Evolutionary conservation across 2,888 invertebrate genomes (phyloP), one percentile per base, ranked within the genome.

Genomic region (Drosophila gaucha): DNA sequence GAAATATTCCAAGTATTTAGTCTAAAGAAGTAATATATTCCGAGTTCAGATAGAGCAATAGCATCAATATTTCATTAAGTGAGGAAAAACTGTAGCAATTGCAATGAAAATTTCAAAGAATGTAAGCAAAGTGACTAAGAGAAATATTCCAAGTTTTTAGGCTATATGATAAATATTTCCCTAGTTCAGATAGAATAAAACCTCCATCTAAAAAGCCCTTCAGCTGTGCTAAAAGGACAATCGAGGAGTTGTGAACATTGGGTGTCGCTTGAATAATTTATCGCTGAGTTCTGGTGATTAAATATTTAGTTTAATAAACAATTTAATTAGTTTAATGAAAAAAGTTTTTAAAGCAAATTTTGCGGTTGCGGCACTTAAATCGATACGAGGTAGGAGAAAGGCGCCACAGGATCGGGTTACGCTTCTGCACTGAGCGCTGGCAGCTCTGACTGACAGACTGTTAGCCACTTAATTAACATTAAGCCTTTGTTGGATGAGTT

Each of bases 391-490:
- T 10, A 6, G 8, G 6, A 0, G 10, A 14, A 6, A 9, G n/a
- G 1, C 24, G 30, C 22, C 18, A 6, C 18, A 12, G 49, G 28
- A 35, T 28, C 49, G 10, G 49, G 47, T 51, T 54, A 43, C 57
- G 35, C 14, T 10, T 14, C 18, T 5, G 10, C 6, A 6, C 6
- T 30, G 28, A 30, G 2, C 10, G 28, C 33, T 12, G 47, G 6
- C 22, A 14, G 31, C 30, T 5, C 30, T 30, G 52, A 22, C 44
- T 47, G 73, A 36, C 56, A 54, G 51, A 46, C 49, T 64, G 55
- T 36, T 54, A 68, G 64, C 57, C 65, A 76, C 82, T 82, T 79
- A 82, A 79, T 79, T 82, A 78, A 76, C 73, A 78, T 82, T 66
- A 73, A 73, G 60, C 76, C 75, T 58, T 55, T 66, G 60, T 66